phyloP scores from a whole-genome alignment of 2,113 vertebrate genomes.

The Alexandromys fortis region DNA sequence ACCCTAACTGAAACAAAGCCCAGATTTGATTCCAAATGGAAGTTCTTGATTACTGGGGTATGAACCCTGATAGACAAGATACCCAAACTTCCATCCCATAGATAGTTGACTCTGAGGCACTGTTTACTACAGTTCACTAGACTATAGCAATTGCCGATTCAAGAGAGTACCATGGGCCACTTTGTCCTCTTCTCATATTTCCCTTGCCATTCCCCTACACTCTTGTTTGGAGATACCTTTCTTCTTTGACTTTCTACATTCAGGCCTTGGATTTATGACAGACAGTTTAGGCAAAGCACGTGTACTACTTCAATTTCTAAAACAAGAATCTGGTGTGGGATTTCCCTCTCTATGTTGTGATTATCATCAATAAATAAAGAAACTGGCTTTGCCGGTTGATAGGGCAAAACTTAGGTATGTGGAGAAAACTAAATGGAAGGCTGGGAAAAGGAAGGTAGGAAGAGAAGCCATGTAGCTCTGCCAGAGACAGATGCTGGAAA shows the following conservation, averaged over 20 bases:
- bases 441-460: too few species aligned
- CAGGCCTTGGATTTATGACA: background rate
- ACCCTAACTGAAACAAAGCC: background rate
- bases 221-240: background rate
- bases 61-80: background rate
- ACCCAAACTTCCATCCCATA: background rate
- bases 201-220: background rate
- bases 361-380: too few species aligned
- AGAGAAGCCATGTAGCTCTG: too few species aligned
- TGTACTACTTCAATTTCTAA: background rate
- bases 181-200: background rate
- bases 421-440: too few species aligned
- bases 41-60: background rate
- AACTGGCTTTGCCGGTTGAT: too few species aligned
- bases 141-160: background rate
- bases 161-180: fast-evolving
- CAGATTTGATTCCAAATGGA: background rate
- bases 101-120: background rate
- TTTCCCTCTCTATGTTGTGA: too few species aligned
- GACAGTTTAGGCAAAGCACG: background rate
- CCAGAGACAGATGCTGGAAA: too few species aligned
- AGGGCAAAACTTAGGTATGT: too few species aligned
- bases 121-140: background rate
- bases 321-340: background rate
- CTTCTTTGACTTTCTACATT: background rate